Conservation (phyloP, 2,888 invertebrate species). For the Acleris sparsana region DNA sequence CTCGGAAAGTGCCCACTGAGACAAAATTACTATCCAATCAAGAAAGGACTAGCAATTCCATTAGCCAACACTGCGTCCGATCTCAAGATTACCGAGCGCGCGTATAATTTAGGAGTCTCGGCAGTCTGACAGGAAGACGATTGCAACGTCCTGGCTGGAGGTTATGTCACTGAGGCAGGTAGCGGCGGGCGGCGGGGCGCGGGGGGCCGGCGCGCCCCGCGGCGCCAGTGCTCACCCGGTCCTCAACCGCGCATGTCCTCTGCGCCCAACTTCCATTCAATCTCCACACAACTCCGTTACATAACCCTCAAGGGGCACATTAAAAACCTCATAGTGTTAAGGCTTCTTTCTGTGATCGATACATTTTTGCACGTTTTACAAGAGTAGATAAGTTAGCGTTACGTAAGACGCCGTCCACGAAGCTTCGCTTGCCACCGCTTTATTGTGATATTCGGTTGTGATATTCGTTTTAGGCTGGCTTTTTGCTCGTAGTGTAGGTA, state of each 20-base stretch:
- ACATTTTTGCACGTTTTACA: slow-evolving; percentile 79
- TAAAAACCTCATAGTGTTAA: slow-evolving; percentile 72
- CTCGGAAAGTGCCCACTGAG: too few relatives aligned
- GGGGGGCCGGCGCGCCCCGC: slow-evolving; percentile 38
- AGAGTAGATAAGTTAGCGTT: slow-evolving; percentile 74
- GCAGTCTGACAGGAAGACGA: slow-evolving; percentile 13
- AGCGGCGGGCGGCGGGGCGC: slow-evolving; percentile 39
- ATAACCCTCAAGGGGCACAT: slow-evolving; percentile 64
- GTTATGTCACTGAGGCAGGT: slow-evolving; percentile 4
- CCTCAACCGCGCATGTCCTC: slow-evolving; percentile 73
- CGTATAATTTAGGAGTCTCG: slow-evolving; percentile 1
- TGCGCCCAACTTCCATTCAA: slow-evolving; percentile 57
- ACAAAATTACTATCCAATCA: too few relatives aligned
- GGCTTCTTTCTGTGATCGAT: slow-evolving; percentile 81
- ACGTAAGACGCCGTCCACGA: slow-evolving; percentile 82
- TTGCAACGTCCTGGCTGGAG: slow-evolving; percentile 17
- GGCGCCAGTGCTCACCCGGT: slow-evolving; percentile 75
- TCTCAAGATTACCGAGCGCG: not conserved
- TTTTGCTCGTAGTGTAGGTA: slow-evolving; percentile 67
- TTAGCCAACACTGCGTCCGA: not conserved
- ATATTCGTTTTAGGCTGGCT: slow-evolving; percentile 73
- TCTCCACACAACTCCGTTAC: slow-evolving; percentile 75
- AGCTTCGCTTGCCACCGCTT: slow-evolving; percentile 81
- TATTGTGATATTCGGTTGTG: slow-evolving; percentile 83
- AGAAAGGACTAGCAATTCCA: not conserved